phyloP scores from a whole-genome alignment of 2,113 vertebrate genomes.

The Cynocephalus volans region DNA sequence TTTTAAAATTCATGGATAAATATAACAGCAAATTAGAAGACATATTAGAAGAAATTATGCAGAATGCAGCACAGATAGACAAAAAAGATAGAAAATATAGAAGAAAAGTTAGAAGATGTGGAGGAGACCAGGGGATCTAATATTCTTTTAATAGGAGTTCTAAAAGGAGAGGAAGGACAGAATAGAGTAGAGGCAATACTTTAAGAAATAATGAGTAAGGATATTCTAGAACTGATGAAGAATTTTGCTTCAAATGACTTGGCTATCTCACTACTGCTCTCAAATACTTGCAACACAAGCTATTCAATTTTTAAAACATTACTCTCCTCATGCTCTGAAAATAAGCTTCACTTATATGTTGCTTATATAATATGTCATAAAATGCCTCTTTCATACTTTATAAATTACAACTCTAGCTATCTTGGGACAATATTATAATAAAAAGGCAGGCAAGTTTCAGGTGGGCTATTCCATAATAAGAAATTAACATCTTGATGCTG shows the following conservation, averaged over 20 bases:
- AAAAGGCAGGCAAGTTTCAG: conserved; percentile 31
- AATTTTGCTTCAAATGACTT: conserved; percentile 31
- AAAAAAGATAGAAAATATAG: background rate
- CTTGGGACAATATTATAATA: background rate
- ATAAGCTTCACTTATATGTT: background rate
- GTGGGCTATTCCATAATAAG: background rate
- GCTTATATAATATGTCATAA: background rate
- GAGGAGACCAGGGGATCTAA: background rate
- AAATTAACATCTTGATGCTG: background rate
- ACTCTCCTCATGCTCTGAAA: conserved; percentile 4
- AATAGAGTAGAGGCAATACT: background rate
- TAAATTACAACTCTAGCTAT: conserved; percentile 2
- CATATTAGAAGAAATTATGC: background rate
- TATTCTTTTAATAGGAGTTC: conserved; percentile 30
- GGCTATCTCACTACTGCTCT: background rate
- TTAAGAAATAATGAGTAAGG: background rate
- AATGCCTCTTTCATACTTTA: conserved; percentile 27
- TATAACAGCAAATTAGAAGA: conserved; percentile 30
- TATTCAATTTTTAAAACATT: conserved; percentile 13
- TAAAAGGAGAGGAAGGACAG: background rate
- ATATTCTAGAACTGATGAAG: conserved; percentile 25
- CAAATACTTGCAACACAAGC: background rate
- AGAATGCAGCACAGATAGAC: background rate
- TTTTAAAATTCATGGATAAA: background rate
- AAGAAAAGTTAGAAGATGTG: conserved; percentile 1